Base-by-base conservation (phyloP, 2,888 invertebrate genomes). In the Eupithecia tripunctaria region DNA sequence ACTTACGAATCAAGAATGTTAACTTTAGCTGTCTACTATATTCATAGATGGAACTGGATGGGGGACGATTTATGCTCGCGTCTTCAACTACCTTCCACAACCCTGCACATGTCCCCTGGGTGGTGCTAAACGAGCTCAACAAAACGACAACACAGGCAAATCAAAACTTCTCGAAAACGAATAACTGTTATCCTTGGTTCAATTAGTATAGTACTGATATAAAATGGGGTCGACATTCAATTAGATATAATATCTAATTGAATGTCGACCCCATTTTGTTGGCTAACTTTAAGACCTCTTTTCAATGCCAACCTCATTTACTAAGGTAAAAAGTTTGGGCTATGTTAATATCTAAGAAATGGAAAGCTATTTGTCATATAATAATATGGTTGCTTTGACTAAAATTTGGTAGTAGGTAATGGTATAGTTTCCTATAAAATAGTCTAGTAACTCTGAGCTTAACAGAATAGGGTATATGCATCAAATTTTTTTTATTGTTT, bases 141-240 rank as follows among this genome's bases (percentile, higher is more conserved):
- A n/a, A n/a, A n/a, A n/a, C n/a, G n/a, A n/a, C n/a, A n/a, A n/a
- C n/a, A n/a, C n/a, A n/a, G n/a, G n/a, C n/a, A n/a, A n/a, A n/a
- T n/a, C n/a, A n/a, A n/a, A n/a, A n/a, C n/a, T n/a, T n/a, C n/a
- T n/a, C n/a, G n/a, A n/a, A n/a, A n/a, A n/a, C n/a, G n/a, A n/a
- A n/a, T n/a, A 32, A 27, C 60, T 60, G 18, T 18, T 25, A 56
- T 59, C 59, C 27, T 27, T 60, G 60, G 29, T 29, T 60, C 29
- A 59, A 60, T 18, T 18, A 27, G 2, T 3, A 60, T 18, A 27
- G 2, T 3, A 60, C 60, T 8, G 18, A 29, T 29, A 27, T 1
- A 10, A 60, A 60, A 27, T 60, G 21, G 60, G 60, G 60, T 29
- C 60, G 29, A 29, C 60, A 60, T 27, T 29, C 60, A 60, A 60